Evolutionary conservation across 2,888 invertebrate genomes (phyloP).

Genomic region (Cetonia aurata): DNA sequence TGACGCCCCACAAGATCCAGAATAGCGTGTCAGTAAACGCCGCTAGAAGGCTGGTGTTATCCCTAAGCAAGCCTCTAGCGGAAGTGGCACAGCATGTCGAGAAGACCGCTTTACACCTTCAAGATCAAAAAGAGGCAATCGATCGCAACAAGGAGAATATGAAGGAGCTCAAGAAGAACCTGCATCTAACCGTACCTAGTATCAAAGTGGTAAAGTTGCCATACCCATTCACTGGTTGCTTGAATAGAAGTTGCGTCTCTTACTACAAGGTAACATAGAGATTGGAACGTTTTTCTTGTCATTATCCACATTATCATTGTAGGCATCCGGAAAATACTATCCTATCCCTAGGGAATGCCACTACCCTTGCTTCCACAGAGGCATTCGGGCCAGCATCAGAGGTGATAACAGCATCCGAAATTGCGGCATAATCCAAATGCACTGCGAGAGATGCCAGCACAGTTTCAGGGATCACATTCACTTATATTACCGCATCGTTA

Average conservation of each 20-base stretch:
- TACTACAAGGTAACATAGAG: neutral
- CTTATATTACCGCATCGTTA: neutral
- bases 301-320: neutral
- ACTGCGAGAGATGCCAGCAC: neutral
- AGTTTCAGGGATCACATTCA: constrained; percentile 2
- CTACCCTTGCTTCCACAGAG: neutral
- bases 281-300: neutral
- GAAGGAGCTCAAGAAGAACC: constrained; percentile 4
- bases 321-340: neutral
- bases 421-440: neutral
- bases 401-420: neutral
- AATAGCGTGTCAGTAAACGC: constrained; percentile 61
- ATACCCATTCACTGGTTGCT: constrained; percentile 12
- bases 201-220: neutral
- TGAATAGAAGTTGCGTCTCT: neutral
- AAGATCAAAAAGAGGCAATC: constrained; percentile 4
- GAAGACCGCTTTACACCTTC: constrained; percentile 13
- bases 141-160: constrained; percentile 22
- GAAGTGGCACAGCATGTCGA: constrained; percentile 55
- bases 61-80: constrained; percentile 60
- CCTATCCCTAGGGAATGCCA: constrained; percentile 11
- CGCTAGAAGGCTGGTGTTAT: constrained; percentile 59
- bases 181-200: neutral
- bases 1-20: constrained; percentile 57
- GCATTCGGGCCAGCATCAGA: neutral